phyloP scores from a whole-genome alignment of 2,113 vertebrate genomes.

The Sturnira hondurensis region DNA sequence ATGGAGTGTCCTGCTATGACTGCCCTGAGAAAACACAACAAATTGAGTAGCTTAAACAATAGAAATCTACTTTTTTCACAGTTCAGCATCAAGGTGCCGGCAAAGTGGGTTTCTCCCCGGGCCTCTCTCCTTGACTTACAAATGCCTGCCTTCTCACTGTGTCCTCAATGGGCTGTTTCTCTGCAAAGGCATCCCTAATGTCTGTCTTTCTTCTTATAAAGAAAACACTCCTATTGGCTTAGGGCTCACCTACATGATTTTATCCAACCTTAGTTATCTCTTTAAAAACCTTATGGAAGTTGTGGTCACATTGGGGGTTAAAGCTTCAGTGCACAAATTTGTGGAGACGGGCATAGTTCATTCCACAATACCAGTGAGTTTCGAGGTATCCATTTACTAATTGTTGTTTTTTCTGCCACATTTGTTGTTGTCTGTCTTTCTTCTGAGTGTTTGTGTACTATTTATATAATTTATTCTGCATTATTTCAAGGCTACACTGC shows the following conservation, averaged over 20 bases:
- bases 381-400: not conserved
- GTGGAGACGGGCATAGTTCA: not conserved
- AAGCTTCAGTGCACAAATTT: not conserved
- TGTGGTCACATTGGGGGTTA: not conserved
- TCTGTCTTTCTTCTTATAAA: not conserved
- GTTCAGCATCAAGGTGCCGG: not conserved
- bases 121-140: not conserved
- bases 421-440: not conserved
- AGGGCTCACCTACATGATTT: too few relatives aligned
- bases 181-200: not conserved
- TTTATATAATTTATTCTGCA: too few relatives aligned
- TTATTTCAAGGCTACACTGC: not conserved
- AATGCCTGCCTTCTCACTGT: not conserved
- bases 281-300: not conserved
- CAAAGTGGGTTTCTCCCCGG: not conserved
- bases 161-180: too few relatives aligned
- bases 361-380: not conserved
- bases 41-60: not conserved
- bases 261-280: too few relatives aligned
- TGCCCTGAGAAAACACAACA: too few relatives aligned
- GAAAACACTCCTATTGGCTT: not conserved
- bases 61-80: not conserved
- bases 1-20: too few relatives aligned
- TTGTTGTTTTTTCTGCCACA: not conserved
- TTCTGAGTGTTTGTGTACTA: not conserved